Evolutionary conservation across 2,113 vertebrate genomes (phyloP).

Genomic region (Brachypteracias leptosomus): DNA sequence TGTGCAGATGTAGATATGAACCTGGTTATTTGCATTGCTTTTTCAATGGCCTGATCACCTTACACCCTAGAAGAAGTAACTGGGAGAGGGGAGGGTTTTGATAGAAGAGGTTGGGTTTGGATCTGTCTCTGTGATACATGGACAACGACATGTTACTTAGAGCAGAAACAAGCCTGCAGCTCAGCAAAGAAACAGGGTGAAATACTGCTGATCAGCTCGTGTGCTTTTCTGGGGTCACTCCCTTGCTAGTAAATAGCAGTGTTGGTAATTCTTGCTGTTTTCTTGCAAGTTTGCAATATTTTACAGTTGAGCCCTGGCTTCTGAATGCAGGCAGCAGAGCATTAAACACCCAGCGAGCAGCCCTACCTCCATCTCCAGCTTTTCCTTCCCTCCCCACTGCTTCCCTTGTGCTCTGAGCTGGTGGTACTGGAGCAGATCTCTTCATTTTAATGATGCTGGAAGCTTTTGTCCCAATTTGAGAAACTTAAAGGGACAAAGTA

Average conservation of each 20-base stretch:
- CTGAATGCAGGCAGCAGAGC: not conserved
- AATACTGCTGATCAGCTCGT: not conserved
- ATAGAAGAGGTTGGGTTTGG: not conserved
- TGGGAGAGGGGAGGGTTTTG: not conserved
- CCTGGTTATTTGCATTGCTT: not conserved
- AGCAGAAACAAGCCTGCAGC: not conserved
- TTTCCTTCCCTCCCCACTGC: not conserved
- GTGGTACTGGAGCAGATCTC: not conserved
- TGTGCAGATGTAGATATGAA: not conserved
- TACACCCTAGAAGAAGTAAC: not conserved
- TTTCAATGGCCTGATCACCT: not conserved
- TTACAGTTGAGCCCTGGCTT: not conserved
- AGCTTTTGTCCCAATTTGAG: not conserved
- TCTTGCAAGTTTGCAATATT: not conserved
- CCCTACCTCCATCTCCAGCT: not conserved
- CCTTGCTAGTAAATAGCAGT: not conserved
- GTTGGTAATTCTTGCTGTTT: not conserved
- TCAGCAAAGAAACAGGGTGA: not conserved
- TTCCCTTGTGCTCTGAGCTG: not conserved
- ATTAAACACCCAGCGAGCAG: not conserved
- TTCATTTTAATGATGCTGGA: not conserved
- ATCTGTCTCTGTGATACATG: not conserved
- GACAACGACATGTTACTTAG: not conserved
- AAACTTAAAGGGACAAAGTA: not conserved
- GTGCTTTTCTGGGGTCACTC: not conserved